Evolutionary conservation across 2,113 vertebrate species (phyloP).

Genomic region (Platysteira castanea): DNA sequence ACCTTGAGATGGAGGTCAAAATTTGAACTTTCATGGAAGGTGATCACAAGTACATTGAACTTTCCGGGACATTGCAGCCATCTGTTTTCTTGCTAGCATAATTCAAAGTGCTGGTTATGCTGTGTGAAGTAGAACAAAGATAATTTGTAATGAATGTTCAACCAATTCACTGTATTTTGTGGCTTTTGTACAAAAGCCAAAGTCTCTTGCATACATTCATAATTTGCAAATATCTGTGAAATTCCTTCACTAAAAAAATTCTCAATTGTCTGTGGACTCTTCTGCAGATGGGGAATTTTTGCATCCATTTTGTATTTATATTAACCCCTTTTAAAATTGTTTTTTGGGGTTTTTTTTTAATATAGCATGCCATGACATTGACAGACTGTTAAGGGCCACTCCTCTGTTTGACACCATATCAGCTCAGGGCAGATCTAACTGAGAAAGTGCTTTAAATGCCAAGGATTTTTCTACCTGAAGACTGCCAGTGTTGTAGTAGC

Average conservation of each 20-base stretch:
- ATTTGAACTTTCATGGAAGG: fast-evolving
- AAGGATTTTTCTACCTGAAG: not conserved
- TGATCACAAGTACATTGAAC: fast-evolving
- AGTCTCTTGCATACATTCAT: not conserved
- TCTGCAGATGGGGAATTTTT: not conserved
- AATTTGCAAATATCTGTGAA: not conserved
- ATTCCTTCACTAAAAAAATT: not conserved
- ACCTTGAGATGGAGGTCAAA: not conserved
- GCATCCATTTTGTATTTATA: not conserved
- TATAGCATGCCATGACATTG: not conserved
- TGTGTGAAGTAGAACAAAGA: not conserved
- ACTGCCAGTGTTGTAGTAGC: not conserved
- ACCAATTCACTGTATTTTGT: not conserved
- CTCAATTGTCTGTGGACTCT: not conserved
- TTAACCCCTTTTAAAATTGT: not conserved
- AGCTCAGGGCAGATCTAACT: not conserved
- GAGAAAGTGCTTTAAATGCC: not conserved
- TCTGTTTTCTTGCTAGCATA: not conserved
- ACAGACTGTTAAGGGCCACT: not conserved
- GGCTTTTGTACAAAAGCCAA: not conserved
- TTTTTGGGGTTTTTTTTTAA: fast-evolving
- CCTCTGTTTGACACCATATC: not conserved
- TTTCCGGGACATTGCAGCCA: not conserved
- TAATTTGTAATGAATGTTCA: not conserved
- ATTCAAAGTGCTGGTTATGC: not conserved